Evolutionary conservation across 2,113 vertebrate species (phyloP), one percentile per base, ranked within the genome.

Genomic region (Callipepla squamata): DNA sequence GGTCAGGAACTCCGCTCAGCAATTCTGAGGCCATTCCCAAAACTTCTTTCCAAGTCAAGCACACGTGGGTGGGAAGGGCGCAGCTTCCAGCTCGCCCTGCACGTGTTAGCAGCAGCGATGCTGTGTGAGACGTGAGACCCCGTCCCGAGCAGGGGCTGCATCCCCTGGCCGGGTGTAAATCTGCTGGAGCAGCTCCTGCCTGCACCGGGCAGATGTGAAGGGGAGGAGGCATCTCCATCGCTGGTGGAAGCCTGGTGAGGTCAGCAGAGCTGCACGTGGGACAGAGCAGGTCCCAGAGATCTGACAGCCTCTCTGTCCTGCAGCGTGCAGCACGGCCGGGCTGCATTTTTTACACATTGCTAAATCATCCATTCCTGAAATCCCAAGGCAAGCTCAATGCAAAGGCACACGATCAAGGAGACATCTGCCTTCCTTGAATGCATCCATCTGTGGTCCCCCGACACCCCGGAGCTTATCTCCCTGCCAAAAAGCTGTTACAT

Each of bases 341-440:
- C 92, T 88, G 51, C 73, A 63, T 97, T 97, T 94, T 92, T 94
- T 38, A 78, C 67, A 84, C 90, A 73, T 97, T 92, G 94, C 96
- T 90, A 93, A 90, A 34, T 55, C 57, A 85, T 59, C 97, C 96
- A 96, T 97, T 97, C 94, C 90, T 93, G 80, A 98, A 93, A 66
- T 92, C 96, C 96, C 70, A 73, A 23, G 50, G 91, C 94, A 95
- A 92, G 93, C 91, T 85, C 59, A 20, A 86, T 91, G 87, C 74
- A 70, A 72, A 85, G 94, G 92, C 95, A 93, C 90, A 95, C 62
- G 48, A 40, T 51, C 4, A 73, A 72, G 28, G 86, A 78, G 81
- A 83, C 97, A 97, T 97, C 97, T 97, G 97, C 82, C 92, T 96
- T 90, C 89, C 96, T 93, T 96, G 94, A 96, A 83, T 73, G 74